Evolutionary conservation across 1,140 invertebrate genomes (phyloP), one percentile per base, ranked within the genome.

Genomic region (Hirudo medicinalis): DNA sequence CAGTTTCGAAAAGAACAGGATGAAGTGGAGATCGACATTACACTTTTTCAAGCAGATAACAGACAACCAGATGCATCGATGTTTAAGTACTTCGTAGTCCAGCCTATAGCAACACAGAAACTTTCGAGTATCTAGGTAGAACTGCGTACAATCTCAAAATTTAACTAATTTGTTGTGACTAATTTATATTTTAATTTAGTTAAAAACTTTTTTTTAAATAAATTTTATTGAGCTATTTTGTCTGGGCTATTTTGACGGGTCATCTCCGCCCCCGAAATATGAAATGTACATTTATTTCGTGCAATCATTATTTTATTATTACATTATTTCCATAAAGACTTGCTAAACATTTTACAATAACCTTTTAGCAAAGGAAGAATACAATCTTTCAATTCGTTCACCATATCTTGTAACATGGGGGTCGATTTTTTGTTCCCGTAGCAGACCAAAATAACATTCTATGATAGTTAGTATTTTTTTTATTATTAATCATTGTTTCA

Each of bases 311-410:
- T 27, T 60, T 5, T 27, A n/a, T 60, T 4, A 15, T 60, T 60
- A 8, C 15, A 22, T n/a, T n/a, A n/a, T n/a, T n/a, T n/a, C n/a
- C n/a, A 60, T 5, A 6, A 60, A 8, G 8, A 5, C 22, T 63
- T 32, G 57, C 57, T 49, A 22, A 25, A 25, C 9, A 63, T 13
- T 13, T 63, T 13, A 25, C 57, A 63, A 63, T 19, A 63, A 63
- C 57, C 57, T 63, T 22, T 32, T 63, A 63, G 57, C 57, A 63
- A 63, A 15, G 57, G 57, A 63, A 63, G 57, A n/a, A 63, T 13
- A 63, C 57, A 63, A 63, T 63, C 57, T 63, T 63, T 63, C 57
- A 63, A 63, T 63, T 63, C 57, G 17, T 63, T 63, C 9, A 63
- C 57, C 57, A 63, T 63, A 25, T 63, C 57, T 63, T 63, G 57